Evolutionary conservation across 2,888 invertebrate genomes (phyloP).

Genomic region (Oscheius sp.): DNA sequence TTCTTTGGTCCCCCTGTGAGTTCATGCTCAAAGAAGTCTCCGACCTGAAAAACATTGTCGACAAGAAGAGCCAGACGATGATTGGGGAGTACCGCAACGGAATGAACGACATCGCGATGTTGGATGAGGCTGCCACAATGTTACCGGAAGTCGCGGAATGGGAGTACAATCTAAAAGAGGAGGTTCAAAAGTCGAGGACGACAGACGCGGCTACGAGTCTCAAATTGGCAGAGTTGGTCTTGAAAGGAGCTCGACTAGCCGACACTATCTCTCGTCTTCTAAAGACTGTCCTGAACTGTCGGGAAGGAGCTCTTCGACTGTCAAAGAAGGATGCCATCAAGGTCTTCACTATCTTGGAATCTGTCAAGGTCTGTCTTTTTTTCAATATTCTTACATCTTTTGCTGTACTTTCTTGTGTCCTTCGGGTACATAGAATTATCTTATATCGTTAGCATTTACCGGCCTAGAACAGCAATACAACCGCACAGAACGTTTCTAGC

Average conservation of each 20-base stretch:
- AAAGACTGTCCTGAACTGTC: constrained; percentile 80
- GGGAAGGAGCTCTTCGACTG: constrained; percentile 75
- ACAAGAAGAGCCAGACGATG: constrained; percentile 42
- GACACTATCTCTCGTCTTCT: constrained; percentile 80
- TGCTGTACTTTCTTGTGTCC: too few species aligned
- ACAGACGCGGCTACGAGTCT: constrained; percentile 42
- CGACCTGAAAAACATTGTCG: constrained; percentile 41
- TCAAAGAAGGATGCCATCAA: constrained; percentile 46
- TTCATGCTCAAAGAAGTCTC: constrained; percentile 78
- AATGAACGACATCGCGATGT: constrained; percentile 32
- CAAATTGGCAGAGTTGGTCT: constrained; percentile 37
- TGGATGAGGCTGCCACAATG: constrained; percentile 39
- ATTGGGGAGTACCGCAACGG: constrained; percentile 12
- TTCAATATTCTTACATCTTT: not conserved
- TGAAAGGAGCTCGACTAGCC: constrained; percentile 80
- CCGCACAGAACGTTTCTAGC: too few species aligned
- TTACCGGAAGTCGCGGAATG: constrained; percentile 35
- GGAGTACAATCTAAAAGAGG: constrained; percentile 26
- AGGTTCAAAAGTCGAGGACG: constrained; percentile 24
- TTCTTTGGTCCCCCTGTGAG: constrained; percentile 87
- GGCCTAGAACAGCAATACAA: too few species aligned
- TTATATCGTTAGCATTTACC: too few species aligned
- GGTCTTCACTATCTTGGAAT: constrained; percentile 55
- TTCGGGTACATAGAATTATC: too few species aligned
- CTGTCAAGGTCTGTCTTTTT: constrained; percentile 33